phyloP scores from a whole-genome alignment of 2,113 vertebrate species.

The Scomber scombrus region DNA sequence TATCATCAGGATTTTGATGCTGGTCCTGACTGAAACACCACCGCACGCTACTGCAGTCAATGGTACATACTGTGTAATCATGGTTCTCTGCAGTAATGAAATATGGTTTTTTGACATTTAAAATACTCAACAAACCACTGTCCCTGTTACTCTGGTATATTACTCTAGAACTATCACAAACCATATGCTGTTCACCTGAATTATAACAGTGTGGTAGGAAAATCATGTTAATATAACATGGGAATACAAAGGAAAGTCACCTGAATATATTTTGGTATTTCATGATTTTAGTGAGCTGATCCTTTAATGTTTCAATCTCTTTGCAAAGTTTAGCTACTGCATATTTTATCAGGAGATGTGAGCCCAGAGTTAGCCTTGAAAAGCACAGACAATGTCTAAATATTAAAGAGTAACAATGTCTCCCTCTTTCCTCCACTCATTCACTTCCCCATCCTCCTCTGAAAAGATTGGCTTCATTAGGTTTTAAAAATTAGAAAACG shows the following conservation, averaged over 20 bases:
- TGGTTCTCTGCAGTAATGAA: too few relatives aligned
- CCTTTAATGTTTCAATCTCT: conserved; percentile 4
- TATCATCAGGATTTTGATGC: too few relatives aligned
- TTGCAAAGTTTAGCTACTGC: background rate
- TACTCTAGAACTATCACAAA: background rate
- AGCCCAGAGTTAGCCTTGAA: conserved; percentile 20
- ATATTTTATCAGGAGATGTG: conserved; percentile 4
- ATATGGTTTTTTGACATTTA: too few relatives aligned
- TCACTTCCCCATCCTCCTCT: conserved; percentile 13
- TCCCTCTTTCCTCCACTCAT: conserved; percentile 3
- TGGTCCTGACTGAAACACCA: too few relatives aligned
- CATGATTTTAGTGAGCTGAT: background rate
- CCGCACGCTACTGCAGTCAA: too few relatives aligned
- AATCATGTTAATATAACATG: too few relatives aligned
- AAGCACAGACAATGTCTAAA: conserved; percentile 10
- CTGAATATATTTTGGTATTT: background rate
- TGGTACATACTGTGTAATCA: too few relatives aligned
- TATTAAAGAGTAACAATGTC: conserved; percentile 5
- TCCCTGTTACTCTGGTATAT: background rate
- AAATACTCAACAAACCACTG: background rate
- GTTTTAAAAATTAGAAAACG: background rate
- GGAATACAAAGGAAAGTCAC: too few relatives aligned
- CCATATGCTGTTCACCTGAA: background rate
- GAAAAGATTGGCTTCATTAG: background rate
- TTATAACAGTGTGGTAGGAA: background rate